Base-by-base conservation (phyloP, 1,140 invertebrate genomes). In the Listronotus oregonensis region DNA sequence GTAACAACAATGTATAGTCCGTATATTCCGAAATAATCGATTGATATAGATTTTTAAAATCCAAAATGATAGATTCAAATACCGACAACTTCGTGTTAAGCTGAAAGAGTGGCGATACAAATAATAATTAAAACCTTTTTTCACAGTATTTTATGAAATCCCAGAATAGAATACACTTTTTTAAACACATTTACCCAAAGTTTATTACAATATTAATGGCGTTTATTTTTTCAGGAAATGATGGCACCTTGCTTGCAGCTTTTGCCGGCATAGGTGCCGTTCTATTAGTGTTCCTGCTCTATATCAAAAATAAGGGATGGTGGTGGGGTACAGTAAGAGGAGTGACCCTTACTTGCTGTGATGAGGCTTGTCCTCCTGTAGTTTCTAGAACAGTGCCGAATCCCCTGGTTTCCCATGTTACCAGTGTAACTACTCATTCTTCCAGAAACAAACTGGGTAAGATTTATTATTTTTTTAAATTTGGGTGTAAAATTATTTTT, bases 251-350 rank as follows among this genome's bases (percentile, higher is more conserved):
- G 78, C 82, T 94, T 58, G 90, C 89, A 74, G 90, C 87, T 57
- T 87, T 92, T 64, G 88, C 86, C 63, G 87, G 87, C 40, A 87
- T 92, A 70, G 83, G 91, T 14, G 84, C 89, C 31, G 80, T 93
- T 27, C 81, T 93, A 50, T 78, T 93, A 64, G 85, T 92, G n/a
- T 85, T 93, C 68, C 89, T 91, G 70, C 81, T 93, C 50, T 94
- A 92, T 79, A 82, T 93, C 52, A 91, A 90, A 77, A 90, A 90
- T 71, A 88, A 87, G 77, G 86, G 90, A 80, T 90, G 90, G 75
- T 90, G 90, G 79, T 85, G 84, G 67, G 82, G 84, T 63, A 84
- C 83, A 18, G 83, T 84, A 44, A 74, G 78, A 54, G 70, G 70
- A 21, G 82, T 86, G 66, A 80, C 80, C 43, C 80, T 82, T 49